Evolutionary conservation across 2,888 invertebrate species (phyloP).

Genomic region (Theretra japonica): DNA sequence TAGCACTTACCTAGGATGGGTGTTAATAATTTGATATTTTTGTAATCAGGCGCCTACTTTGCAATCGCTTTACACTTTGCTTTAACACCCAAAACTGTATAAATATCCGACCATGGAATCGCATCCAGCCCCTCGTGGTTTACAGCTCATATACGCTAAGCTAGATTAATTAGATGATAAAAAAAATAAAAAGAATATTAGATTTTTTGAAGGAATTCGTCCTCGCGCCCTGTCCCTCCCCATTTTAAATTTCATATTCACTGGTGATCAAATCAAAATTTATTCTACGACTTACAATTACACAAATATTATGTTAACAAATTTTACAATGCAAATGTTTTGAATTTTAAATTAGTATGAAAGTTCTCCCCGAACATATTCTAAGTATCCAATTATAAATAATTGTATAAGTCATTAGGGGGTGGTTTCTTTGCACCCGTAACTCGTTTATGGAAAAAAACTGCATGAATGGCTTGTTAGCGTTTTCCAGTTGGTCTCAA

Average conservation of each 20-base stretch:
- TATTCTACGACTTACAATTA: background rate
- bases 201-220: too few species aligned
- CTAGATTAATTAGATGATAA: too few species aligned
- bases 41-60: too few species aligned
- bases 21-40: too few species aligned
- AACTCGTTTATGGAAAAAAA: slow-evolving; percentile 71
- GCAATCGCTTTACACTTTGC: too few species aligned
- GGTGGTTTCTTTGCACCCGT: slow-evolving; percentile 62
- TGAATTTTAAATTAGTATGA: slow-evolving; percentile 50
- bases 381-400: slow-evolving; percentile 68
- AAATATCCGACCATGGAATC: too few species aligned
- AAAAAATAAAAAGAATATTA: too few species aligned
- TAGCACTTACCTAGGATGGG: too few species aligned
- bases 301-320: slow-evolving; percentile 25
- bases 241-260: background rate
- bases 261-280: background rate
- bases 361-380: slow-evolving; percentile 43
- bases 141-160: too few species aligned
- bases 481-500: slow-evolving; percentile 68
- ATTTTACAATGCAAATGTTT: slow-evolving; percentile 42
- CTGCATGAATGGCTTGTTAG: slow-evolving; percentile 77
- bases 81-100: too few species aligned
- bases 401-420: slow-evolving; percentile 68
- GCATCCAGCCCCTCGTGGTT: too few species aligned
- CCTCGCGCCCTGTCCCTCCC: background rate